Evolutionary conservation across 1,140 invertebrate genomes (phyloP).

Genomic region (Manduca sexta): DNA sequence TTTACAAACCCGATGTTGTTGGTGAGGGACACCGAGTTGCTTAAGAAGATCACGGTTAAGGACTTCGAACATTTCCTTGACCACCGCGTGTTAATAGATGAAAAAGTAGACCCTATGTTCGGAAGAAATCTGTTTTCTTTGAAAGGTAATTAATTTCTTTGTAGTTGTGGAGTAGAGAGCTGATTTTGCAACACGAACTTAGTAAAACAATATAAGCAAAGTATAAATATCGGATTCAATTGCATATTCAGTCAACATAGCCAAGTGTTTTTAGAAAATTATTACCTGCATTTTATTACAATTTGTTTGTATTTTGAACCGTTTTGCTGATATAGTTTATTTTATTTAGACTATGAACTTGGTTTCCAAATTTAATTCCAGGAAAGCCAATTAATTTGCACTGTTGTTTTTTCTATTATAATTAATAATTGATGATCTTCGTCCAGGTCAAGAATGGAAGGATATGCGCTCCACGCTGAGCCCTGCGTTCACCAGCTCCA

Average conservation of each 20-base stretch:
- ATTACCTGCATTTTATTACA: no score
- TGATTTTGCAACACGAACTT: not conserved
- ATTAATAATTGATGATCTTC: no score
- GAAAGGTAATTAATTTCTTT: not conserved
- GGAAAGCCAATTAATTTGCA: no score
- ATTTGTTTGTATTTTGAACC: no score
- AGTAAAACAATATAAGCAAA: not conserved
- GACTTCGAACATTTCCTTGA: conserved; percentile 77
- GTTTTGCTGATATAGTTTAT: no score
- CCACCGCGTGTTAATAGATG: conserved; percentile 49
- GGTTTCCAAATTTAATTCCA: no score
- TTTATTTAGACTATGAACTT: no score
- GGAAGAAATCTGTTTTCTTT: conserved; percentile 61
- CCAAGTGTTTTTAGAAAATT: no score
- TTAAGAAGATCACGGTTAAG: conserved; percentile 74
- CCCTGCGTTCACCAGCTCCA: conserved; percentile 73
- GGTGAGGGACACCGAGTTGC: conserved; percentile 73
- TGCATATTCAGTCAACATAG: no score
- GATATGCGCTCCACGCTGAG: conserved; percentile 55
- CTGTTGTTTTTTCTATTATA: no score
- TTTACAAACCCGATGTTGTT: conserved; percentile 64
- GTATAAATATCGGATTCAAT: no score
- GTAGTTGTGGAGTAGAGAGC: no score
- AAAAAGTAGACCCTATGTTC: conserved; percentile 63
- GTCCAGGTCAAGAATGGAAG: conserved; percentile 1